Percentiles rank a stretch among this genome's conserved stretches.
phyloP scores from a whole-genome alignment of 1,140 invertebrate genomes.

The Microplitis mediator region DNA sequence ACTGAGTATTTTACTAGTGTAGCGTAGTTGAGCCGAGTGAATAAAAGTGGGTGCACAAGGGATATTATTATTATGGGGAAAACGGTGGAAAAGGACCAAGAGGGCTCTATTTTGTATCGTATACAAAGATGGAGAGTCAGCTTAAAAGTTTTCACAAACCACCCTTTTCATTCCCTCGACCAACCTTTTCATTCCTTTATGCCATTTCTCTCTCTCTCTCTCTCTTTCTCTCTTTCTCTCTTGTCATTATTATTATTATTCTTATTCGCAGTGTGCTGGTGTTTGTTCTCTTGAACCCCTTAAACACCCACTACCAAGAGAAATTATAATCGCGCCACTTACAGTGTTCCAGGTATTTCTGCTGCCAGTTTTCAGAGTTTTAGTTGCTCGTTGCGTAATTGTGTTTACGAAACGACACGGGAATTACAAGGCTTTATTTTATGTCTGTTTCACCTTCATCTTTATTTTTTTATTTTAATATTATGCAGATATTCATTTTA shows the following conservation, averaged over 20 bases:
- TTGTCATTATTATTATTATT: background rate
- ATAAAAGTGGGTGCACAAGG: too few relatives aligned
- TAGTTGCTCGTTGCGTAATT: constrained; percentile 36
- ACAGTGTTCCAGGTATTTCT: constrained; percentile 35
- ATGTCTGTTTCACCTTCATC: background rate
- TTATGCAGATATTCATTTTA: background rate
- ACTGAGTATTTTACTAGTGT: too few relatives aligned
- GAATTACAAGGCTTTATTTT: constrained; percentile 42
- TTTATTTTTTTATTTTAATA: background rate
- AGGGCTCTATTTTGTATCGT: background rate
- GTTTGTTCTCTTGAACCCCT: constrained; percentile 17
- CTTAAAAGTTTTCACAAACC: constrained; percentile 24
- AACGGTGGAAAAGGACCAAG: too few relatives aligned
- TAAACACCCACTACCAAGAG: constrained; percentile 29
- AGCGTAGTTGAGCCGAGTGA: too few relatives aligned
- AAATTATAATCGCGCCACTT: constrained; percentile 51
- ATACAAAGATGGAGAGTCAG: background rate
- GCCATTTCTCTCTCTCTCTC: background rate
- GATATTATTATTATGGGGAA: too few relatives aligned
- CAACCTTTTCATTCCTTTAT: background rate
- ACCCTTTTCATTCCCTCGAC: background rate
- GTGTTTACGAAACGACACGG: constrained; percentile 46
- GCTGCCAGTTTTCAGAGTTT: background rate
- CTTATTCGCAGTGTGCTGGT: background rate
- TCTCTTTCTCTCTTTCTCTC: background rate